Conservation (phyloP, 2,888 invertebrate species). For the Drosophila colorata region DNA sequence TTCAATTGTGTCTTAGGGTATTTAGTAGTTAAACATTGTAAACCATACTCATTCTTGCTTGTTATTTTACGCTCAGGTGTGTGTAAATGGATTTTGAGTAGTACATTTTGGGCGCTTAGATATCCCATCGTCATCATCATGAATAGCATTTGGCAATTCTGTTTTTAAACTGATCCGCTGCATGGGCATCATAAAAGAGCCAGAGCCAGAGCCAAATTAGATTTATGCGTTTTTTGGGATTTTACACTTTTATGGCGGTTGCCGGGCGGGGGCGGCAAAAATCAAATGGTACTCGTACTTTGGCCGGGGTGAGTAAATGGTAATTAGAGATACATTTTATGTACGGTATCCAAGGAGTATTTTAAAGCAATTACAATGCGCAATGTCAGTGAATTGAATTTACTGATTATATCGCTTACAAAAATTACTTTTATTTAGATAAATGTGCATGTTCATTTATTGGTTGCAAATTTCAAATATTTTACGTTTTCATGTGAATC, state of each 20-base stretch:
- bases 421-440: too few species aligned
- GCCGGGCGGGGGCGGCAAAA: slow-evolving; percentile 34
- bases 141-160: slow-evolving; percentile 47
- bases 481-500: too few species aligned
- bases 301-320: slow-evolving; percentile 13
- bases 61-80: slow-evolving; percentile 55
- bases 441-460: too few species aligned
- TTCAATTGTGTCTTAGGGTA: slow-evolving; percentile 8
- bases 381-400: slow-evolving; percentile 2
- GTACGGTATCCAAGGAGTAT: neutral
- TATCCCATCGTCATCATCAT: slow-evolving; percentile 57
- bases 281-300: slow-evolving; percentile 44
- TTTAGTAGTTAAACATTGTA: neutral
- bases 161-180: slow-evolving; percentile 55
- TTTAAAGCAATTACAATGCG: slow-evolving; percentile 2
- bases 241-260: slow-evolving; percentile 48
- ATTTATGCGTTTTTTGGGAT: slow-evolving; percentile 66
- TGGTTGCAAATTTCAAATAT: neutral
- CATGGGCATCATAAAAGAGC: slow-evolving; percentile 57
- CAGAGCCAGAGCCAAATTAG: slow-evolving; percentile 67
- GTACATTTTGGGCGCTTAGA: slow-evolving; percentile 52
- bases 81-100: slow-evolving; percentile 75
- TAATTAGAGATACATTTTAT: slow-evolving; percentile 23
- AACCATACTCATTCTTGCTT: neutral
- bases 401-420: slow-evolving; percentile 5